These are phyloP conservation scores for Eristalis intricaria DNA, from an alignment of 2,888 invertebrate genomes.

Conservation along the genomic window DNA sequence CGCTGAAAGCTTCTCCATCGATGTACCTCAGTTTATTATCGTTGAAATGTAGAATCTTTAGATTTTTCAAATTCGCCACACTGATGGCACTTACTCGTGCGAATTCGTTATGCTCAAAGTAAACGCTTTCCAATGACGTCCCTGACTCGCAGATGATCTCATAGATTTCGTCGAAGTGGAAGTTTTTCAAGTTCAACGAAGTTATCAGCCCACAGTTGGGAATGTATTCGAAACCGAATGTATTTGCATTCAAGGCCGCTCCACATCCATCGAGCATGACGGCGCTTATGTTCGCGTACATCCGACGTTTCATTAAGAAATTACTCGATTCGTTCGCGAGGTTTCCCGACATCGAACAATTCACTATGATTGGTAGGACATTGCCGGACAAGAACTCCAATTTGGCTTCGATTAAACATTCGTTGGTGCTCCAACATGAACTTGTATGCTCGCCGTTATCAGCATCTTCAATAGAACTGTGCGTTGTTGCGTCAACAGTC, in stretches of 20 bases:
- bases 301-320: slow-evolving; percentile 57
- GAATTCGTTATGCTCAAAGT: slow-evolving; percentile 76
- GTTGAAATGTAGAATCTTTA: slow-evolving; percentile 74
- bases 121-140: slow-evolving; percentile 64
- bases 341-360: slow-evolving; percentile 54
- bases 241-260: slow-evolving; percentile 74
- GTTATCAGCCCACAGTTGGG: slow-evolving; percentile 76
- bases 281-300: slow-evolving; percentile 71
- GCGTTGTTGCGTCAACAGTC: slow-evolving; percentile 8
- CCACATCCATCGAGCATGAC: slow-evolving; percentile 77
- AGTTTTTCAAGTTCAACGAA: slow-evolving; percentile 74
- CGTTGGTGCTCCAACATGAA: slow-evolving; percentile 59
- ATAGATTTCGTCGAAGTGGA: slow-evolving; percentile 75
- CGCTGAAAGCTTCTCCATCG: slow-evolving; percentile 71
- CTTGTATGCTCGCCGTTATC: slow-evolving; percentile 19
- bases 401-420: slow-evolving; percentile 58
- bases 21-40: slow-evolving; percentile 75
- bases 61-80: slow-evolving; percentile 71
- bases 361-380: slow-evolving; percentile 53
- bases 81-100: slow-evolving; percentile 73
- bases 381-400: slow-evolving; percentile 51
- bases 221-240: slow-evolving; percentile 78
- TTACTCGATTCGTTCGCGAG: slow-evolving; percentile 20
- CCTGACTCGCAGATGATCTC: slow-evolving; percentile 73
- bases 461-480: slow-evolving; percentile 2